Conservation (phyloP, 2,888 invertebrate species). For the Drosophila merina region DNA sequence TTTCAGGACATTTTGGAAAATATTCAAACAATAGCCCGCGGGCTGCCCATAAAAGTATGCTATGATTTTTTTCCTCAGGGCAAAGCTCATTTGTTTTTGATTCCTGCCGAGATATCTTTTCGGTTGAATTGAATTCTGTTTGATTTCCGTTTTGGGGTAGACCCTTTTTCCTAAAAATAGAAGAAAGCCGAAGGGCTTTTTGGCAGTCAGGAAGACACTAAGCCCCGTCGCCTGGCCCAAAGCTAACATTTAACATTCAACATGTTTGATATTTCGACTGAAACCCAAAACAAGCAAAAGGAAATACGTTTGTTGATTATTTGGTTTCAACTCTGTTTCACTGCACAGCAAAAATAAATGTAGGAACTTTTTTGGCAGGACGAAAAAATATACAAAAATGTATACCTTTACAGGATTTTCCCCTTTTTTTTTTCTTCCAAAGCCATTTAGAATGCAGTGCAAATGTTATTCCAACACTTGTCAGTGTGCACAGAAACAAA, state of each 20-base stretch:
- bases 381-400: conserved; percentile 6
- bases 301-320: conserved; percentile 42
- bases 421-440: background rate
- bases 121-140: conserved; percentile 40
- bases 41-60: conserved; percentile 58
- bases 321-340: conserved; percentile 18
- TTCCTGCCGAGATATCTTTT: conserved; percentile 2
- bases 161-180: conserved; percentile 41
- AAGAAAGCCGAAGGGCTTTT: conserved; percentile 6
- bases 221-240: background rate
- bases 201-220: background rate
- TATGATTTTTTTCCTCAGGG: conserved; percentile 30
- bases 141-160: conserved; percentile 55
- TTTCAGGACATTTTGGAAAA: background rate
- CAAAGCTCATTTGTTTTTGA: conserved; percentile 5
- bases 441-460: conserved; percentile 50
- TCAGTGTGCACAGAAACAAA: conserved; percentile 35
- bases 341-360: too few species aligned
- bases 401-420: too few species aligned
- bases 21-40: conserved; percentile 16
- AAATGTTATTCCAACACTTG: conserved; percentile 59
- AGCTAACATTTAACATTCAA: conserved; percentile 28
- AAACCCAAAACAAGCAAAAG: conserved; percentile 10
- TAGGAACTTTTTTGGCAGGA: too few species aligned
- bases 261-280: conserved; percentile 38